These are phyloP conservation scores for Syrista parreyssii DNA, from an alignment of 2,888 invertebrate genomes.

Conservation along the genomic window DNA sequence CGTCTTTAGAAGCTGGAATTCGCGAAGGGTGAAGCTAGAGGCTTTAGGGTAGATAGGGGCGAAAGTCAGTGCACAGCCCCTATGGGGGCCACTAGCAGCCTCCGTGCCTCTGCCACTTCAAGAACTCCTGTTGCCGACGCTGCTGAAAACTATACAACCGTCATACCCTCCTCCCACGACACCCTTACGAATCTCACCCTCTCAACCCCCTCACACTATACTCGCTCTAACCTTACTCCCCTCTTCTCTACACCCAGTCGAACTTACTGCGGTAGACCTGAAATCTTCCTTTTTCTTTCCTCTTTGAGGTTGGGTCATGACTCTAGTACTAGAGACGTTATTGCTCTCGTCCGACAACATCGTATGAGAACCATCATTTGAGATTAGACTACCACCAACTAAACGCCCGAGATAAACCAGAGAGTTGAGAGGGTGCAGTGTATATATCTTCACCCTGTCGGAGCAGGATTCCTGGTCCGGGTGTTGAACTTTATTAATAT, in stretches of 20 bases:
- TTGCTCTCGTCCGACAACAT: not conserved
- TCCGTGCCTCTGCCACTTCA: slow-evolving; percentile 56
- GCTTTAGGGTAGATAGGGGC: slow-evolving; percentile 38
- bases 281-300: not conserved
- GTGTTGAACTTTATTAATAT: slow-evolving; percentile 58
- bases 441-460: not conserved
- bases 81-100: slow-evolving; percentile 55
- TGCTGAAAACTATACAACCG: slow-evolving; percentile 57
- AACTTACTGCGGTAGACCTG: not conserved
- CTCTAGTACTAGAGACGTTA: not conserved
- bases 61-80: slow-evolving; percentile 62
- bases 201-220: not conserved
- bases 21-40: slow-evolving; percentile 22
- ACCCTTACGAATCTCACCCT: not conserved
- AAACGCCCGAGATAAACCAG: not conserved
- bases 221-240: not conserved
- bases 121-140: slow-evolving; percentile 60
- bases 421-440: not conserved
- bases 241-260: not conserved
- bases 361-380: not conserved
- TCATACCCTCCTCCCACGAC: not conserved
- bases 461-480: slow-evolving; percentile 12
- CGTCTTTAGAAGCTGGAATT: slow-evolving; percentile 18
- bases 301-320: not conserved
- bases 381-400: not conserved